A percentile compares a stretch with the other conserved stretches of the same genome.
Evolutionary conservation across 1,140 invertebrate genomes (phyloP).

Genomic region (Drosophila tristis): DNA sequence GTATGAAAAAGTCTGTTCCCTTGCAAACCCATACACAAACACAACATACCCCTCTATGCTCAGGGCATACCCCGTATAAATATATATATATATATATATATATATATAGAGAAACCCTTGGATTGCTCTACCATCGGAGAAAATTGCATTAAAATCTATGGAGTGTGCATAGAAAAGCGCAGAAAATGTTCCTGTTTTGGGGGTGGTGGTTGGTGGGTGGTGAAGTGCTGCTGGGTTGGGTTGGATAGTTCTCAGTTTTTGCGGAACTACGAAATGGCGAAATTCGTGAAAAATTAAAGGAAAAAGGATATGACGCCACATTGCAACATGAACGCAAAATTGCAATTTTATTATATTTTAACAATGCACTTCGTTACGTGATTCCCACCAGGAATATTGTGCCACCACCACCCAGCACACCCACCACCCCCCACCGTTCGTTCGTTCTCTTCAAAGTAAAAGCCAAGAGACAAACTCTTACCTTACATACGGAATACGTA

Average conservation of each 20-base stretch:
- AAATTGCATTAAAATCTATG: slow-evolving; percentile 84
- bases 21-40: no score
- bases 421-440: neutral
- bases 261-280: slow-evolving; percentile 79
- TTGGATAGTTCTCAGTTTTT: slow-evolving; percentile 54
- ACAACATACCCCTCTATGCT: no score
- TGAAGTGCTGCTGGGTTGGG: neutral
- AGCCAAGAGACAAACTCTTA: slow-evolving; percentile 38
- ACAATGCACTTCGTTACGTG: slow-evolving; percentile 83
- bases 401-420: neutral
- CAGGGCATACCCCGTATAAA: slow-evolving; percentile 39
- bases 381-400: slow-evolving; percentile 74
- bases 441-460: slow-evolving; percentile 13
- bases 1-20: no score
- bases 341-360: slow-evolving; percentile 83
- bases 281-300: slow-evolving; percentile 82
- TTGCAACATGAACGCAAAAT: slow-evolving; percentile 83
- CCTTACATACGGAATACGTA: slow-evolving; percentile 6
- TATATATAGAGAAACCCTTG: slow-evolving; percentile 1
- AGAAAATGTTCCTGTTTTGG: slow-evolving; percentile 38
- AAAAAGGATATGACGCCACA: slow-evolving; percentile 83
- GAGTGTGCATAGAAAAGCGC: slow-evolving; percentile 75
- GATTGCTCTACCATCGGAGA: slow-evolving; percentile 50
- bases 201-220: neutral
- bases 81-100: no score